Evolutionary conservation across 2,888 invertebrate genomes (phyloP), one percentile per base, ranked within the genome.

Genomic region (Leucophenga maculata): DNA sequence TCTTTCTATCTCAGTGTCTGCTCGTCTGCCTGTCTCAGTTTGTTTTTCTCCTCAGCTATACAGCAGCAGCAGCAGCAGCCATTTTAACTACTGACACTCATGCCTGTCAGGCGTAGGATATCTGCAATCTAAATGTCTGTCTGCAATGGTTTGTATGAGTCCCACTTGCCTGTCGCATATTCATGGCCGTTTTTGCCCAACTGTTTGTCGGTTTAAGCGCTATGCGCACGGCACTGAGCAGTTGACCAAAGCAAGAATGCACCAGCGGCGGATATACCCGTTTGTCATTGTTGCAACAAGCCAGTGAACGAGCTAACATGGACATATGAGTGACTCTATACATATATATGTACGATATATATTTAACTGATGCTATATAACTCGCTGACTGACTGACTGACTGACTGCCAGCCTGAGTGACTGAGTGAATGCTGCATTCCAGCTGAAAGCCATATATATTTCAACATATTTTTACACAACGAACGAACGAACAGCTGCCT

Each of bases 381-480:
- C 22, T 26, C 26, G 26, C 26, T 65, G 65, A 26, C 48, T 20
- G 65, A 14, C 1, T 20, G 22, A 44, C 20, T 6, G 48, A 18
- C n/a, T 32, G 16, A 16, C 32, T 50, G 65, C 4, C 52, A 26
- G 16, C 31, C 11, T 69, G 55, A 39, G 16, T 65, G 65, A 54
- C 46, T 73, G 71, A 74, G 73, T 77, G 77, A 77, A 70, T 74
- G 76, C 70, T 69, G 67, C 67, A 71, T 62, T 73, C 22, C 26
- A 1, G 64, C n/a, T 46, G 50, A 50, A 50, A 18, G 8, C 50
- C n/a, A n/a, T 50, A 50, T 50, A 18, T 18, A 18, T 50, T 50
- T 50, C 67, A 20, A 67, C 55, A 46, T 54, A 65, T 60, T 69
- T 68, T 65, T 39, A 67, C 64, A 73, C 60, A 66, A 60, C 75